Percentiles rank a stretch among this genome's conserved stretches.
These are phyloP conservation scores for Albula goreensis DNA, from an alignment of 2,113 vertebrate species.

Conservation along the genomic window DNA sequence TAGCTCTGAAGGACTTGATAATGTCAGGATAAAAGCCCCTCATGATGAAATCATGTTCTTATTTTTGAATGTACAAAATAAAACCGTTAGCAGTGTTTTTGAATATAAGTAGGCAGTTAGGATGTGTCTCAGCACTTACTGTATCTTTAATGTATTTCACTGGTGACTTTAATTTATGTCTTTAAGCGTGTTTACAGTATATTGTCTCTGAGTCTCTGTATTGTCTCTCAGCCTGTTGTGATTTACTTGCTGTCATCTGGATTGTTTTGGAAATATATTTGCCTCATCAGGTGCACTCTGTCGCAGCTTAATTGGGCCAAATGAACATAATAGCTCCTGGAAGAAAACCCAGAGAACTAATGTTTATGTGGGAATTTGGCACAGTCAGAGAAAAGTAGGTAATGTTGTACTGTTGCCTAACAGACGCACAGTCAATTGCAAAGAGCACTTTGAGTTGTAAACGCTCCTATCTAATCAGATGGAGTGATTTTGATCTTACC, in stretches of 20 bases:
- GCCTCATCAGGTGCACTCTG: not conserved
- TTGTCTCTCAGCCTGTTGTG: not conserved
- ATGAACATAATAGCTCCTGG: not conserved
- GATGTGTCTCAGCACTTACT: too few species aligned
- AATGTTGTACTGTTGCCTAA: not conserved
- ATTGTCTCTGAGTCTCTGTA: not conserved
- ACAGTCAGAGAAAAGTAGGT: not conserved
- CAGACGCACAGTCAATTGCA: not conserved
- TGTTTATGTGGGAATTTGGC: conserved; percentile 4
- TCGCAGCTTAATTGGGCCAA: not conserved
- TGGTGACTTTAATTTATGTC: too few species aligned
- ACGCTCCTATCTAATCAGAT: conserved; percentile 23
- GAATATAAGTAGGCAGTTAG: too few species aligned
- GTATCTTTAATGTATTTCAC: too few species aligned
- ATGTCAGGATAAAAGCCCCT: not conserved
- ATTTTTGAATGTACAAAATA: too few species aligned
- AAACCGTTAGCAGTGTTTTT: too few species aligned
- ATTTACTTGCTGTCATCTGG: not conserved
- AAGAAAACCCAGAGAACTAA: not conserved
- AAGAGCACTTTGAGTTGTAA: not conserved
- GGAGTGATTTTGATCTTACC: not conserved
- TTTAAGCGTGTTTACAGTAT: too few species aligned
- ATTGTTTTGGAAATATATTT: not conserved
- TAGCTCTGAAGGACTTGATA: not conserved
- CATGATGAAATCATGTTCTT: too few species aligned